A percentile compares a stretch with the other conserved stretches of the same genome.
phyloP scores from a whole-genome alignment of 2,113 vertebrate genomes.

The Strigops habroptila region DNA sequence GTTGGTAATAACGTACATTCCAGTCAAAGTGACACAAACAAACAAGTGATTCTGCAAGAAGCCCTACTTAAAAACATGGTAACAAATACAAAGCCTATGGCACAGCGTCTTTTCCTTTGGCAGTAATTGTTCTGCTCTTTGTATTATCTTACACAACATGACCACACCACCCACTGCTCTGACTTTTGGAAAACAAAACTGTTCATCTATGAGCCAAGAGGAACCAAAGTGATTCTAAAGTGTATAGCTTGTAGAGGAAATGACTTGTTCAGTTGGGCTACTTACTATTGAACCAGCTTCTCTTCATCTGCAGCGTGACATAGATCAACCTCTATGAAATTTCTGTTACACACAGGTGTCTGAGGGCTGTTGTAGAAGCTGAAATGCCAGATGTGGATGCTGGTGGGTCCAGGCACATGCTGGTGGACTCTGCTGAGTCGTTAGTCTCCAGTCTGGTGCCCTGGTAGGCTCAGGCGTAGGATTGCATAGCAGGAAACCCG shows the following conservation, averaged over 20 bases:
- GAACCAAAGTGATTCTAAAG: slow-evolving; percentile 6
- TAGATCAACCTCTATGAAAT: not conserved
- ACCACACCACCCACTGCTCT: slow-evolving; percentile 42
- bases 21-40: slow-evolving; percentile 27
- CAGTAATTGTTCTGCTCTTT: slow-evolving; percentile 42
- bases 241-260: not conserved
- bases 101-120: slow-evolving; percentile 6
- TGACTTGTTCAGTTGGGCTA: not conserved
- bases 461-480: not conserved
- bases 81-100: not conserved
- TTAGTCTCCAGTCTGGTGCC: not conserved
- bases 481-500: not conserved
- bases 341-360: not conserved
- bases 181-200: slow-evolving; percentile 18
- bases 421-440: not conserved
- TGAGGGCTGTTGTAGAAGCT: not conserved
- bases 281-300: not conserved
- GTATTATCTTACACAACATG: slow-evolving; percentile 47
- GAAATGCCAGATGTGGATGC: not conserved
- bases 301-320: accelerated
- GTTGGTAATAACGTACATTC: not conserved
- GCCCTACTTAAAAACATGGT: not conserved
- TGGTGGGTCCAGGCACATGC: not conserved
- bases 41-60: slow-evolving; percentile 19
- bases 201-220: slow-evolving; percentile 17